Base-by-base conservation (phyloP, 2,888 invertebrate species). In the Cheilosia scutellata region DNA sequence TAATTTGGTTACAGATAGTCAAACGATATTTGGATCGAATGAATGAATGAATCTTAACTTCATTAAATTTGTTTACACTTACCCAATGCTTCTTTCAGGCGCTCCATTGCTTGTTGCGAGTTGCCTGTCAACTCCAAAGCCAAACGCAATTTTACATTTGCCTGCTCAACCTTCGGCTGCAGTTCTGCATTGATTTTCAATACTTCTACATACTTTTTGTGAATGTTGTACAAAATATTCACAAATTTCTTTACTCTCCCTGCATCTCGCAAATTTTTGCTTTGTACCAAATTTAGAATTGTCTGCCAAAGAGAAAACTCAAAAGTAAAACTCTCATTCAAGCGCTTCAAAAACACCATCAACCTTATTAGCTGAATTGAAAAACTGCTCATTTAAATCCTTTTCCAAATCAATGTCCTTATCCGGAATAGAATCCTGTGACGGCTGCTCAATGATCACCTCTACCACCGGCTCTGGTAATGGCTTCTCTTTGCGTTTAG, bases 351-450 rank as follows among this genome's bases (percentile, higher is more conserved):
- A 37, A 37, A 37, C 4, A 11, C 11, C 25, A 13, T 1, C 2
- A 65, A 86, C 88, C 58, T 66, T 75, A 49, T 89, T 88, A 13
- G 88, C 88, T 6, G 84, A 72, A 6, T 72, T 70, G 29, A 92
- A 91, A 78, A 92, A 91, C 0, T 87, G 87, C 0, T 90, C 89
- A 83, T 91, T 76, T 5, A 91, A 78, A 86, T 91, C 92, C 0
- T 55, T 20, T 25, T 89, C 44, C 25, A 91, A 88, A 88, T 92
- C 89, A 25, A 91, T 60, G 27, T 91, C 88, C 0, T 88, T 89
- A 7, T 89, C 90, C 0, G 87, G 87, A 2, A 88, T 2, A 0
- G 83, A 60, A 31, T 88, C 83, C 0, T 55, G 47, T 5, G 89
- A 88, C 58, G 88, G 88, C 20, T 79, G 63, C 4, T 89, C 42